Base-by-base conservation (phyloP, 2,888 invertebrate species). In the Sarcophaga variegata region DNA sequence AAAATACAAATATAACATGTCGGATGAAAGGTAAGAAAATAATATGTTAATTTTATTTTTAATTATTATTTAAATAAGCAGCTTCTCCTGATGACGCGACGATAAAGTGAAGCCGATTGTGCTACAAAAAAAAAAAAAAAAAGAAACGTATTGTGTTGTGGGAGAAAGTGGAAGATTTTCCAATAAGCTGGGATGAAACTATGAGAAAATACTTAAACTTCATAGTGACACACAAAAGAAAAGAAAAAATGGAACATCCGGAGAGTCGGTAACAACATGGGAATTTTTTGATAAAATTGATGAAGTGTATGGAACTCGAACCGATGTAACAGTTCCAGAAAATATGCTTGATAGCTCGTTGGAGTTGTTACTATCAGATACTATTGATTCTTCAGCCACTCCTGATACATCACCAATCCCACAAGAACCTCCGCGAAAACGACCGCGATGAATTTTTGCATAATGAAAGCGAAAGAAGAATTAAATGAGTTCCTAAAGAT, bases 141-240 rank as follows among this genome's bases (percentile, higher is more conserved):
- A 81, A 81, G n/a, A 81, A 81, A 10, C 14, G 67, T 2, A 59
- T 47, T 20, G 81, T 81, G 12, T 67, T 75, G 45, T 81, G 81
- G 62, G 81, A 81, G 22, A 82, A 69, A 49, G 81, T 70, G 62
- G 8, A 67, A 10, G 22, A 70, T 5, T 87, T 85, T 75, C 81
- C 78, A 66, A 82, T 85, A 22, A 72, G 64, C 62, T 49, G 79
- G 8, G 80, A 78, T 45, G 87, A 87, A 20, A 76, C 85, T 62
- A 81, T 81, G 64, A 54, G 81, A 5, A 82, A 87, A 64, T 82
- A 54, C 72, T 79, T 87, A 76, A 85, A 79, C 17, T 74, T 81
- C n/a, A 72, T 84, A 67, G 79, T 79, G 4, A 85, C 81, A 79
- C 82, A 54, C 85, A 85, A 54, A 62, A 79, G 76, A 84, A 87